These are phyloP conservation scores for Falco peregrinus DNA, from an alignment of 2,797 vertebrate genomes.

Conservation along the genomic window DNA sequence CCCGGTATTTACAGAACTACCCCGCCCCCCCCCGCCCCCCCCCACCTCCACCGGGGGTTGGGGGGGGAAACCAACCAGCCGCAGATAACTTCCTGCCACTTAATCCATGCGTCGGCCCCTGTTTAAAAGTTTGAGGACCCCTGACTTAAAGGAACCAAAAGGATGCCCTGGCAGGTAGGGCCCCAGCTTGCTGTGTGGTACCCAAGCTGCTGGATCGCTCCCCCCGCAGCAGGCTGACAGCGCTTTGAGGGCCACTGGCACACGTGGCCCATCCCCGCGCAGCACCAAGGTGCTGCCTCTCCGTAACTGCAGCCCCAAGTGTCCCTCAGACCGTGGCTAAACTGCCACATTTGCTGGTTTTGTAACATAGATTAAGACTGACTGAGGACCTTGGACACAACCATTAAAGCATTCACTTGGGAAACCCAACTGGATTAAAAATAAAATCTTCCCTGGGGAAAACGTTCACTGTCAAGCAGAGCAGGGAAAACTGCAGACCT, in stretches of 20 bases:
- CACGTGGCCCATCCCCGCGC: fast-evolving
- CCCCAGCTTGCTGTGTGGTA: neutral
- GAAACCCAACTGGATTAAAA: neutral
- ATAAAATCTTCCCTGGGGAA: neutral
- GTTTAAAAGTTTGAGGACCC: too few species aligned
- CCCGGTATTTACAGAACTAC: too few species aligned
- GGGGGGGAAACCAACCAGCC: too few species aligned
- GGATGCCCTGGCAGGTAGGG: fast-evolving
- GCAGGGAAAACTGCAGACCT: neutral
- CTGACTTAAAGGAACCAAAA: too few species aligned
- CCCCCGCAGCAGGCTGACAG: too few species aligned
- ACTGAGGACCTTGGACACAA: neutral
- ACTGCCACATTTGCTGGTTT: neutral
- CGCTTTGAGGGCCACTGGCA: neutral
- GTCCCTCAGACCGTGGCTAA: neutral
- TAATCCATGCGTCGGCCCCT: too few species aligned
- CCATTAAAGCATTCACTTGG: neutral
- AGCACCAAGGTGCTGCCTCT: fast-evolving
- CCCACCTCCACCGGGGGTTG: too few species aligned
- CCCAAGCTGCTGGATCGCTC: fast-evolving
- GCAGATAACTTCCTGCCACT: too few species aligned
- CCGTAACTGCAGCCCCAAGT: neutral
- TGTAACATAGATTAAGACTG: neutral
- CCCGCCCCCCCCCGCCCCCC: too few species aligned
- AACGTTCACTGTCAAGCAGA: neutral